Percentiles rank a stretch among this genome's conserved stretches.
These are phyloP conservation scores for Karalla daura DNA, from an alignment of 2,797 vertebrate genomes.

Conservation along the genomic window DNA sequence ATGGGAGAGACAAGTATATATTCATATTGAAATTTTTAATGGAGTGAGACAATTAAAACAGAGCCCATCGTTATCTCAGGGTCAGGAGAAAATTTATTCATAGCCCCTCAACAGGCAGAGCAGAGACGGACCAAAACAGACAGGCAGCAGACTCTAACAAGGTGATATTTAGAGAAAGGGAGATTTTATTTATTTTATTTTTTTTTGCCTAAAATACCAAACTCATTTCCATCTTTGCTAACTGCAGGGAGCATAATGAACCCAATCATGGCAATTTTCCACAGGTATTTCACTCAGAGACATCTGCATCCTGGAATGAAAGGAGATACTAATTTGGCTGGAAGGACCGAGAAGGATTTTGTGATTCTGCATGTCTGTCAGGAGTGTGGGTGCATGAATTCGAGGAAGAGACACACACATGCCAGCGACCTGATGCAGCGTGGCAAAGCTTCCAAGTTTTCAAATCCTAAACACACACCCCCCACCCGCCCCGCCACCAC, in stretches of 20 bases:
- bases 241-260: slow-evolving; percentile 67
- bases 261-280: slow-evolving; percentile 67
- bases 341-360: slow-evolving; percentile 49
- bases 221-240: slow-evolving; percentile 61
- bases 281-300: slow-evolving; percentile 63
- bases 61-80: slow-evolving; percentile 40
- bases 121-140: slow-evolving; percentile 42
- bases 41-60: slow-evolving; percentile 48
- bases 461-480: slow-evolving; percentile 42
- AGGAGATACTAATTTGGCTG: slow-evolving; percentile 66
- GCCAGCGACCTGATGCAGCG: slow-evolving; percentile 44
- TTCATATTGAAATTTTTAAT: slow-evolving; percentile 38
- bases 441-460: slow-evolving; percentile 32
- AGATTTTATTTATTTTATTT: slow-evolving; percentile 30
- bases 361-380: slow-evolving; percentile 39
- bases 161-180: slow-evolving; percentile 45
- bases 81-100: slow-evolving; percentile 51
- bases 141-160: slow-evolving; percentile 56
- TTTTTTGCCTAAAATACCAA: slow-evolving; percentile 56
- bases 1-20: slow-evolving; percentile 24
- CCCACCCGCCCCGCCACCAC: slow-evolving; percentile 1
- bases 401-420: slow-evolving; percentile 23
- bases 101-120: slow-evolving; percentile 39
- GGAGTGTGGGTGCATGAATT: slow-evolving; percentile 43
- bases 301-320: slow-evolving; percentile 59